Evolutionary conservation across 2,888 invertebrate genomes (phyloP), one percentile per base, ranked within the genome.

Genomic region (Rhyacophila evoluta): DNA sequence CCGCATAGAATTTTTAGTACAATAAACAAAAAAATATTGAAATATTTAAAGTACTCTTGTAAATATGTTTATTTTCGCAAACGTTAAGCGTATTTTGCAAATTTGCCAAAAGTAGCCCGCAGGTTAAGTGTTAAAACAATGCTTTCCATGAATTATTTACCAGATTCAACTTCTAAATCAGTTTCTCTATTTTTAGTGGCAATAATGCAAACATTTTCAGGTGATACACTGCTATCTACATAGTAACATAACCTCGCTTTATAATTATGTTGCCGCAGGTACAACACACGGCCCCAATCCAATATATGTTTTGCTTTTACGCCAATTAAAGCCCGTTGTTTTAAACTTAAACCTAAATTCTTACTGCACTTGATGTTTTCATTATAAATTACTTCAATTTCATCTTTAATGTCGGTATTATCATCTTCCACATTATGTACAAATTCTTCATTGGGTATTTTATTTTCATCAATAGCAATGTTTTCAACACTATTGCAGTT

Each of bases 201-300:
- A 36, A 96, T 86, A 74, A 97, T 91, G 84, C 94, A 95, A 74
- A 95, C 90, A 88, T 97, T 97, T 87, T 97, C 97, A 33, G 93
- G 89, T 0, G 96, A 95, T 8, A 94, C 89, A 19, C 88, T 86
- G 2, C 86, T 84, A 5, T 92, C 88, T 74, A 94, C 94, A 84
- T 94, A 96, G 84, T 91, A 89, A 83, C 92, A 89, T 70, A 97
- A 87, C 3, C 88, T 85, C 68, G 93, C 91, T 0, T 90, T 85
- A 84, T 93, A 94, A 5, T 93, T 92, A 74, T 88, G 84, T 2
- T 87, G 86, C 78, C 89, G 85, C 79, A 97, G 87, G 85, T 90
- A 93, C 74, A 89, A 85, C 74, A 94, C 87, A 41, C 97, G 89
- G 0, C 94, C 95, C 90, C 92, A 93, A 86, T 97, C 96, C 70